Percentiles rank a stretch among this genome's conserved stretches.
Evolutionary conservation across 2,113 vertebrate genomes (phyloP).

Genomic region (Bettongia penicillata): DNA sequence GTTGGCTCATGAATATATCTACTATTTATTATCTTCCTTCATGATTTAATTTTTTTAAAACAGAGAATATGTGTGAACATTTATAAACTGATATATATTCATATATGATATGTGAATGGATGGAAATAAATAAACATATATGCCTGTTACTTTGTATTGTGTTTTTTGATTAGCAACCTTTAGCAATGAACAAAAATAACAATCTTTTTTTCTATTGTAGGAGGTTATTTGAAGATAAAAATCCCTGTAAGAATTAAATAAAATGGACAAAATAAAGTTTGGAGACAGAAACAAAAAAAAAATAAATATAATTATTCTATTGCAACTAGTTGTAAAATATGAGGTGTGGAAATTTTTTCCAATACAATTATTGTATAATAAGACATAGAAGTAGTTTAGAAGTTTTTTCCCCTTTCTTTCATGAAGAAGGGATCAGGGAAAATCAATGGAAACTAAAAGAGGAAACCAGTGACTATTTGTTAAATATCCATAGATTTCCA

Average conservation of each 20-base stretch:
- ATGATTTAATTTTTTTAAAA: background rate
- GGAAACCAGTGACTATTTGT: background rate
- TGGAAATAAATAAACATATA: background rate
- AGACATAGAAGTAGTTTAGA: background rate
- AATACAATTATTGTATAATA: background rate
- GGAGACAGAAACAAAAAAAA: slow-evolving; percentile 25
- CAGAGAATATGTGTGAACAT: background rate
- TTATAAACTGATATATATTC: background rate
- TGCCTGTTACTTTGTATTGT: background rate
- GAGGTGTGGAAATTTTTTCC: background rate
- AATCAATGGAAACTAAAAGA: background rate
- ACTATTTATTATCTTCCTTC: background rate
- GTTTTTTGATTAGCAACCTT: no score
- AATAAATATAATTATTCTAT: background rate
- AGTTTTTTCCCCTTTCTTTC: background rate
- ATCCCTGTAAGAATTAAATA: background rate
- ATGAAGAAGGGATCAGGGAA: background rate
- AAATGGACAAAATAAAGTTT: background rate
- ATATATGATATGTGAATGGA: background rate
- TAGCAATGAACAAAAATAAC: background rate
- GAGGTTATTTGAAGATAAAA: background rate
- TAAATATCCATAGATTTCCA: background rate
- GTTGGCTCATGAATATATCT: background rate
- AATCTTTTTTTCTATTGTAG: background rate
- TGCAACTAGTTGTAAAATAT: background rate